A percentile compares a stretch with the other conserved stretches of the same genome.
Conservation (phyloP, 1,140 invertebrate genomes). For the Drosophila nigromelanica region DNA sequence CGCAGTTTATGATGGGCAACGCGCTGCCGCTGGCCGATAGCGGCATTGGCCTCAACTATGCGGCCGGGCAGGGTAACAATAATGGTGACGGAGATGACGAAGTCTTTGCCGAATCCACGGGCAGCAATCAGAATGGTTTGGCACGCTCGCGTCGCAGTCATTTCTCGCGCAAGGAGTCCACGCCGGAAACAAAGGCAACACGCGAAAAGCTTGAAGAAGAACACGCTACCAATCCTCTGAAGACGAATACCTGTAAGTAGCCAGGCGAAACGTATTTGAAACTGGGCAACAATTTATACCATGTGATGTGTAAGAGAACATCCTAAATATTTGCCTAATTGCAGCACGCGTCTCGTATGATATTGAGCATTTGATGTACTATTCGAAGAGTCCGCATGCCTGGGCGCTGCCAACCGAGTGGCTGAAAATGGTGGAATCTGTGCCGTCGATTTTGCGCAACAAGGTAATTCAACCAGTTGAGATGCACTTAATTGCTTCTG, state of each 20-base stretch:
- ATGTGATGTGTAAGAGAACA: neutral
- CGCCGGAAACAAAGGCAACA: constrained; percentile 64
- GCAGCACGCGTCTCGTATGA: constrained; percentile 76
- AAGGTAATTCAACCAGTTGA: constrained; percentile 74
- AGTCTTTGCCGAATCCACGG: constrained; percentile 65
- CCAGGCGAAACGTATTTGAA: neutral
- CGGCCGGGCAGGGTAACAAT: constrained; percentile 51
- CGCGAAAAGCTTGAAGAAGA: constrained; percentile 61
- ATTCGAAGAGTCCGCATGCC: constrained; percentile 78
- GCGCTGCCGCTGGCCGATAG: constrained; percentile 76
- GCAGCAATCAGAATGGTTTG: constrained; percentile 69
- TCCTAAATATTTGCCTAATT: constrained; percentile 1
- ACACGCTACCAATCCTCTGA: constrained; percentile 34
- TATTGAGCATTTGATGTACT: constrained; percentile 79
- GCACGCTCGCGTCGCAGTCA: constrained; percentile 82
- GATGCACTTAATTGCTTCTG: constrained; percentile 1
- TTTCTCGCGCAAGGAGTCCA: constrained; percentile 83
- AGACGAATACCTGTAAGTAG: constrained; percentile 61
- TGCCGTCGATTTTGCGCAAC: constrained; percentile 78
- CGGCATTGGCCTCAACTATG: constrained; percentile 78
- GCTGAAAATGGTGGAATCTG: constrained; percentile 73
- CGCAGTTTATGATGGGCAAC: constrained; percentile 68
- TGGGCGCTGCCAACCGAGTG: constrained; percentile 75
- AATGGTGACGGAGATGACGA: constrained; percentile 80
- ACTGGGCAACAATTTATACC: neutral